Percentiles rank a stretch among this genome's conserved stretches.
These are phyloP conservation scores for Drosophila lacertosa DNA, from an alignment of 1,140 invertebrate genomes.

Conservation along the genomic window DNA sequence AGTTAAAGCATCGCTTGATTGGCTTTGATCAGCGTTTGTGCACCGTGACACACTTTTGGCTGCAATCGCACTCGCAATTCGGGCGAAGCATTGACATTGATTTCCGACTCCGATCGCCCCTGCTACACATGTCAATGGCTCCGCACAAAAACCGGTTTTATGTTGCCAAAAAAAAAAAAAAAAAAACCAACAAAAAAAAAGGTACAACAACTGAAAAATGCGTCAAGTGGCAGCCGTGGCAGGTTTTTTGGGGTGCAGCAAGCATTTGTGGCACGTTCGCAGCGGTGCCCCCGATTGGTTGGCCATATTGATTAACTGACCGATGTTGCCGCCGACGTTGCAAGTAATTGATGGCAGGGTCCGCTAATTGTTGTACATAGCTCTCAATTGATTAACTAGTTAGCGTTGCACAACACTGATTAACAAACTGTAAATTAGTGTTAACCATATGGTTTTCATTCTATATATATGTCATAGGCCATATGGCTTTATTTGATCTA, in stretches of 20 bases:
- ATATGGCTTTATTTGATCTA: not conserved
- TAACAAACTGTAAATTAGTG: not conserved
- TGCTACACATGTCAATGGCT: slow-evolving; percentile 52
- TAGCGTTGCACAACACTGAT: not conserved
- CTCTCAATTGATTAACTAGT: slow-evolving; percentile 37
- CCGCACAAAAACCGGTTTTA: slow-evolving; percentile 30
- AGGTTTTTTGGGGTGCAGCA: slow-evolving; percentile 5
- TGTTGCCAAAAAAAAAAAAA: slow-evolving; percentile 57
- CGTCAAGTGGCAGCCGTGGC: slow-evolving; percentile 21
- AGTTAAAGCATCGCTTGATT: slow-evolving; percentile 40
- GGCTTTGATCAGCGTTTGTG: slow-evolving; percentile 55
- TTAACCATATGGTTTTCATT: not conserved
- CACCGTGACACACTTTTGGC: slow-evolving; percentile 63
- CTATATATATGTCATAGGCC: not conserved
- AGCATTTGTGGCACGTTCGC: slow-evolving; percentile 18
- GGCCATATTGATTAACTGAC: slow-evolving; percentile 30
- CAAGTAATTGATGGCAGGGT: slow-evolving; percentile 15
- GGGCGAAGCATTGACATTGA: slow-evolving; percentile 67
- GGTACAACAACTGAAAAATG: slow-evolving; percentile 17
- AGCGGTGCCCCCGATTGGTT: slow-evolving; percentile 2
- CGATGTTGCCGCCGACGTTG: slow-evolving; percentile 13
- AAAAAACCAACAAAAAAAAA: slow-evolving; percentile 19
- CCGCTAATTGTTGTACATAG: slow-evolving; percentile 24
- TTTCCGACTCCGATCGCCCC: slow-evolving; percentile 50
- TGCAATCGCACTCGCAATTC: slow-evolving; percentile 15